Conservation (phyloP, 2,888 invertebrate species). For the Sminthurides aquaticus region DNA sequence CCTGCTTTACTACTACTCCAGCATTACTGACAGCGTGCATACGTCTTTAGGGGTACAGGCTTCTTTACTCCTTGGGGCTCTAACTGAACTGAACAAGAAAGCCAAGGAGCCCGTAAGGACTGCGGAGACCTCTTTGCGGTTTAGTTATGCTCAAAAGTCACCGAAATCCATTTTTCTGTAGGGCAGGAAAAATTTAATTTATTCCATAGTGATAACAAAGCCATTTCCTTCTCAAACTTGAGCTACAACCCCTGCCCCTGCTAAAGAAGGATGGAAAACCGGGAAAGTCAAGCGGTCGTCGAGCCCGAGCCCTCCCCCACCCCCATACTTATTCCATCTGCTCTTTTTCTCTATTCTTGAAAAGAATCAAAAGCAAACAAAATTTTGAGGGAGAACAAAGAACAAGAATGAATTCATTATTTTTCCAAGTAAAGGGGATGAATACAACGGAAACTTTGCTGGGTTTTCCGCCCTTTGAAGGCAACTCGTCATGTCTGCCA, state of each 20-base stretch:
- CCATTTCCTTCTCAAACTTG: slow-evolving; percentile 35
- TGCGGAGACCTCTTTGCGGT: too few relatives aligned
- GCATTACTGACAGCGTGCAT: too few relatives aligned
- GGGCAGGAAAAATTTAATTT: slow-evolving; percentile 44
- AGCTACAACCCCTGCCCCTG: slow-evolving; percentile 19
- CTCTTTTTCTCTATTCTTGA: slow-evolving; percentile 10
- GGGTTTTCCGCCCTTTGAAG: too few relatives aligned
- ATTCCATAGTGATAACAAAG: slow-evolving; percentile 44
- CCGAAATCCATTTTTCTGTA: slow-evolving; percentile 36
- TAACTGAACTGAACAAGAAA: too few relatives aligned
- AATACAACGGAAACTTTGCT: too few relatives aligned
- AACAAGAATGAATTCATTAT: slow-evolving; percentile 19
- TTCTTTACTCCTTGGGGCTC: too few relatives aligned
- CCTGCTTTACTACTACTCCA: too few relatives aligned
- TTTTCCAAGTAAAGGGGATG: not conserved
- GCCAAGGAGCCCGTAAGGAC: too few relatives aligned
- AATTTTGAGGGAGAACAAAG: slow-evolving; percentile 6
- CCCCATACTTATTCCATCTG: not conserved
- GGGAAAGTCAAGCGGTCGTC: not conserved
- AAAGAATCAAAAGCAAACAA: slow-evolving; percentile 37
- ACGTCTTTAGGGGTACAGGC: too few relatives aligned
- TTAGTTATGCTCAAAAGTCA: not conserved
- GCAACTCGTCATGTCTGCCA: too few relatives aligned
- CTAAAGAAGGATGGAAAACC: too few relatives aligned
- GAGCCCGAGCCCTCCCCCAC: not conserved